A percentile compares a stretch with the other conserved stretches of the same genome.
phyloP scores from a whole-genome alignment of 2,113 vertebrate genomes.

The Tautogolabrus adspersus region DNA sequence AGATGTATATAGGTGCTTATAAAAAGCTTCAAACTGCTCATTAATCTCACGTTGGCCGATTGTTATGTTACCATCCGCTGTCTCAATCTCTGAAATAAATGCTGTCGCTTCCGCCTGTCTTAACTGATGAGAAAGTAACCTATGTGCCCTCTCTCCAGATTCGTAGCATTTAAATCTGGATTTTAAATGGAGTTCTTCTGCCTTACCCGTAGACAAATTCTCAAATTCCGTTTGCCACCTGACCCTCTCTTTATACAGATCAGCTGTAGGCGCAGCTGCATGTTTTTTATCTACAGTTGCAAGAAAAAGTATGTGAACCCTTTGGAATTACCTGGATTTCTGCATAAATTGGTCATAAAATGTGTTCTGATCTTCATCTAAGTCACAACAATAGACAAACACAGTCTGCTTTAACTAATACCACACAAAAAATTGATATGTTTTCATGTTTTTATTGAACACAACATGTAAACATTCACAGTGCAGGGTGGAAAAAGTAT shows the following conservation, averaged over 20 bases:
- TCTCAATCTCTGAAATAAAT: neutral
- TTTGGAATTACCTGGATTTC: too few relatives aligned
- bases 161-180: neutral
- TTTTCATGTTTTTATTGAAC: too few relatives aligned
- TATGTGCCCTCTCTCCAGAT: neutral
- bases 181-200: neutral
- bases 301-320: too few relatives aligned
- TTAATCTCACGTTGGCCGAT: too few relatives aligned
- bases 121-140: neutral
- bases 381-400: too few relatives aligned
- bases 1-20: neutral
- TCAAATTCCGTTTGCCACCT: neutral
- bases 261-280: neutral
- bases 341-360: too few relatives aligned
- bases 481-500: too few relatives aligned
- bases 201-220: neutral
- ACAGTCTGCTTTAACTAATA: too few relatives aligned
- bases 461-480: too few relatives aligned
- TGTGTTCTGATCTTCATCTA: too few relatives aligned
- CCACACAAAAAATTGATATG: too few relatives aligned
- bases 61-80: too few relatives aligned
- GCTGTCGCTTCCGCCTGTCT: neutral
- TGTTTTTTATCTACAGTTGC: neutral
- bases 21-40: neutral
- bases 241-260: neutral